phyloP scores from a whole-genome alignment of 2,888 invertebrate genomes.

The Nephrotoma guestfalica region DNA sequence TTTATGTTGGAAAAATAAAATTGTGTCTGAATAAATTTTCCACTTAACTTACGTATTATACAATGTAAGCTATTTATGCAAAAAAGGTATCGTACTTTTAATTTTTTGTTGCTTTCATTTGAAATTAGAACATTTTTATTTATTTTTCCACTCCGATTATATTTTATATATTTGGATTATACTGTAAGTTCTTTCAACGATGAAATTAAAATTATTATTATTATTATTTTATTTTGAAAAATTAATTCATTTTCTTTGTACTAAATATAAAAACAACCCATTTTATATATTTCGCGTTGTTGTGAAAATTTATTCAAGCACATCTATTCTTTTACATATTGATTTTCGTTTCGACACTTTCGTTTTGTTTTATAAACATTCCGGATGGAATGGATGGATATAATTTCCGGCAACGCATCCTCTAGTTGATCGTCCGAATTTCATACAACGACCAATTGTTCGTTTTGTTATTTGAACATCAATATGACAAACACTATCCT shows the following conservation, averaged over 20 bases:
- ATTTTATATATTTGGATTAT: not conserved
- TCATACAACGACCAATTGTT: slow-evolving; percentile 29
- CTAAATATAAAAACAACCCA: not conserved
- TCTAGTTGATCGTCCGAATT: slow-evolving; percentile 25
- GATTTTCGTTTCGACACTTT: not conserved
- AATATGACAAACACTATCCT: slow-evolving; percentile 12
- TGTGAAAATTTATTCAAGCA: not conserved
- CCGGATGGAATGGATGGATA: slow-evolving; percentile 31
- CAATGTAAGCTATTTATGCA: not conserved
- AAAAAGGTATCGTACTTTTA: not conserved
- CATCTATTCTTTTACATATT: not conserved
- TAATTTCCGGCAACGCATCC: slow-evolving; percentile 33
- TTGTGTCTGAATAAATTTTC: not conserved
- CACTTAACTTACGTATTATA: not conserved
- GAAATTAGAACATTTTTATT: not conserved
- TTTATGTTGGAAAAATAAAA: not conserved
- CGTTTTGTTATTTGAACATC: slow-evolving; percentile 25
- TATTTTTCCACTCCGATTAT: not conserved
- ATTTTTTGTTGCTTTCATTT: not conserved
- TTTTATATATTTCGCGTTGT: not conserved
- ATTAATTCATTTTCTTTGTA: not conserved
- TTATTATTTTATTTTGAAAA: not conserved
- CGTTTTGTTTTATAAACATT: slow-evolving; percentile 24
- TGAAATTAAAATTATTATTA: not conserved
- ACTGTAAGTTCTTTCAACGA: not conserved